Evolutionary conservation across 2,797 vertebrate species (phyloP).

Genomic region (Sebastiscus tertius): DNA sequence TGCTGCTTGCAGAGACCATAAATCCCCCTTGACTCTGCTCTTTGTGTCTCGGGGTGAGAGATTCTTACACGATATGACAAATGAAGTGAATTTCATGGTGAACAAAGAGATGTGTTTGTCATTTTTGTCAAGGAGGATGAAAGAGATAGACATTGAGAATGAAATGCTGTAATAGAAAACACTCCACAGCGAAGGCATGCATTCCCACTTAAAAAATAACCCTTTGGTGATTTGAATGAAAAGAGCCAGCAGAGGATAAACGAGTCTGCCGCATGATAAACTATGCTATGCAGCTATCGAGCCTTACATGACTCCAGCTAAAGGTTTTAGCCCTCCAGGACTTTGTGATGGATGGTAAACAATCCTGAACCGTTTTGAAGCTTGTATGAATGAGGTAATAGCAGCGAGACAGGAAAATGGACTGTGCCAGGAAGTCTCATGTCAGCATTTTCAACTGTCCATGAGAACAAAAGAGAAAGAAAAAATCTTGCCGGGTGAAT

Average conservation of each 20-base stretch:
- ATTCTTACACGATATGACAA: conserved; percentile 66
- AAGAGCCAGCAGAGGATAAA: conserved; percentile 50
- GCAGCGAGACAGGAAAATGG: conserved; percentile 67
- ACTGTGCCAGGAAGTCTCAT: conserved; percentile 68
- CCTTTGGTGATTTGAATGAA: conserved; percentile 55
- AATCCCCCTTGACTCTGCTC: conserved; percentile 26
- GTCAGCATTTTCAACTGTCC: conserved; percentile 68
- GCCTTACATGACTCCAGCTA: conserved; percentile 54
- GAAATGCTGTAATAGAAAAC: conserved; percentile 71
- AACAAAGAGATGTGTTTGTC: conserved; percentile 76
- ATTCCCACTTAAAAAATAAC: conserved; percentile 56
- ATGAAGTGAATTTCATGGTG: conserved; percentile 59
- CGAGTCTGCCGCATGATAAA: conserved; percentile 57
- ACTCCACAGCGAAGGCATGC: conserved; percentile 45
- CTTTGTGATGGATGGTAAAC: conserved; percentile 71
- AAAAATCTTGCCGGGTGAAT: conserved; percentile 38
- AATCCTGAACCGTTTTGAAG: conserved; percentile 47
- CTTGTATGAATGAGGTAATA: conserved; percentile 71
- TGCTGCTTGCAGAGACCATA: conserved; percentile 31
- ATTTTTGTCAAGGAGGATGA: conserved; percentile 69
- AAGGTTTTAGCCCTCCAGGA: conserved; percentile 56
- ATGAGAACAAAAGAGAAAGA: conserved; percentile 44
- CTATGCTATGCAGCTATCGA: conserved; percentile 30
- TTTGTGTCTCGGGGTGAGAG: conserved; percentile 41
- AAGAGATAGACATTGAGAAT: conserved; percentile 61